Evolutionary conservation across 1,140 invertebrate species (phyloP), one percentile per base, ranked within the genome.

Genomic region (Metopolophium dirhodum): DNA sequence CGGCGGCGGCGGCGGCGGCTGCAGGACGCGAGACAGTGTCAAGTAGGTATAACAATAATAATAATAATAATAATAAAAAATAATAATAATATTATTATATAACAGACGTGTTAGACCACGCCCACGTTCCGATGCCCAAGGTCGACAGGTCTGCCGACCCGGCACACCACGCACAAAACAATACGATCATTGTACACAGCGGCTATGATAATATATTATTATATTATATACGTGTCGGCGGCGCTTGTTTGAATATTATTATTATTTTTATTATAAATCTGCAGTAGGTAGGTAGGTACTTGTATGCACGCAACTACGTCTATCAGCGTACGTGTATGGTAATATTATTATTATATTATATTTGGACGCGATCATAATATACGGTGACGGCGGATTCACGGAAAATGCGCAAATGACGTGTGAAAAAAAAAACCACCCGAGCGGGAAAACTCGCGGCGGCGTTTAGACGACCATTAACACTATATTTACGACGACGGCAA

Each of bases 41-140:
- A n/a, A 77, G 61, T n/a, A n/a, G 83, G 22, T 85, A 22, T 41
- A 22, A 83, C 41, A 83, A 20, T 20, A 82, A 37, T 20, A 22
- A 83, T 83, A 83, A 20, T 20, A 82, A 37, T 20, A 82, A 37
- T 23, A 61, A 30, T 26, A 82, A 22, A 20, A 37, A 37, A 22
- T 14, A 82, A 37, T 47, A 35, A 37, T 54, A 35, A 0, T 88
- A 88, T 88, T 88, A 88, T n/a, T 51, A 47, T 41, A 51, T 30
- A 77, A 35, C n/a, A 88, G 86, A 88, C 86, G 86, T 35, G 86
- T 41, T 45, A 57, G 51, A 90, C 88, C 88, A 90, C 88, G 51
- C 88, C 88, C 22, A 90, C 88, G 88, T 37, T 90, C 14, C 18
- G 88, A 57, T 57, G 23, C 54, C 51, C 88, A 90, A 90, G 88